Evolutionary conservation across 1,140 invertebrate species (phyloP), one percentile per base, ranked within the genome.

Genomic region (Cylas formicarius): DNA sequence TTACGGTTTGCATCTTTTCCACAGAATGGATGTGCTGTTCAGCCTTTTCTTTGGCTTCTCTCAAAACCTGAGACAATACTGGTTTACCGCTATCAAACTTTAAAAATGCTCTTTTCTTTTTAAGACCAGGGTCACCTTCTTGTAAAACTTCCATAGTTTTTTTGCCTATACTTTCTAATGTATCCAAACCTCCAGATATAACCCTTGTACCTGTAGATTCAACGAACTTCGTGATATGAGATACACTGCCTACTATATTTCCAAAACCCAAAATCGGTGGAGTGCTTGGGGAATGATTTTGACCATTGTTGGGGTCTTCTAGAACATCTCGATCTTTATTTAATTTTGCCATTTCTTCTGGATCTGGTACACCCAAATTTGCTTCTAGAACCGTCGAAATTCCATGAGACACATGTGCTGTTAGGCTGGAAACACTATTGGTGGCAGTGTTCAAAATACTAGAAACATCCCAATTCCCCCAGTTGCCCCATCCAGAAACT

Each of bases 141-240:
- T 91, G 88, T 2, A 94, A 67, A 2, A 90, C 88, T 62, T 89
- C 84, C 80, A 93, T 90, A 0, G 91, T 93, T 61, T 93, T 93
- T 58, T 92, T 92, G 1, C 91, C 90, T 55, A 95, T 86, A 0
- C 81, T 82, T 65, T 95, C 91, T 36, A 95, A 65, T 0, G 90
- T 91, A 64, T 90, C 89, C 14, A 94, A 68, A 32, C 90, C 85
- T 19, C 86, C 84, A 11, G 78, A 74, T 42, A 93, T 75, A 1
- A 93, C 81, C 72, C 82, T 86, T 10, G 44, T 53, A 3, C 54
- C 80, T 53, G 86, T 80, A 9, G 69, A 73, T 58, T 83, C 81
- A 28, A 84, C 78, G 50, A 82, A 71, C 63, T 80, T 82, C 10
- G 78, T 80, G 26, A 84, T 66, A 4, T 71, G 72, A 8, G 75